A percentile compares a stretch with the other conserved stretches of the same genome.
Conservation (phyloP, 2,797 vertebrate species). For the Amniataba percoides region DNA sequence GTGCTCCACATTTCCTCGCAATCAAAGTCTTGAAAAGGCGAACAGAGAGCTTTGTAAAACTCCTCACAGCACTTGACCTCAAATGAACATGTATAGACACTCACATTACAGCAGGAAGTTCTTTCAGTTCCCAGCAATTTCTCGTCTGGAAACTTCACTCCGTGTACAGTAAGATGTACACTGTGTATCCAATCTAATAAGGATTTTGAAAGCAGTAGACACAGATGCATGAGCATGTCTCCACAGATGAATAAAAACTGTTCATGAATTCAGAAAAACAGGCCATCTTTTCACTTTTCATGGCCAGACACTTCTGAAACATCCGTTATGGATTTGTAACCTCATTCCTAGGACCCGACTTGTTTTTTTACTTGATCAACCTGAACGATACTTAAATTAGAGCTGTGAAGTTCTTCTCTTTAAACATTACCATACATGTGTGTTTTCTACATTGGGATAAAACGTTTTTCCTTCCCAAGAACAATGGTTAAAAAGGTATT, state of each 20-base stretch:
- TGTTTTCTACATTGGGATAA: background rate
- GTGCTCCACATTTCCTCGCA: conserved; percentile 64
- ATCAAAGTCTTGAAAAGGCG: conserved; percentile 68
- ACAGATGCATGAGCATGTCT: conserved; percentile 52
- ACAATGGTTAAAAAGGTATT: conserved; percentile 12
- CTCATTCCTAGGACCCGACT: background rate
- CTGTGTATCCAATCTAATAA: conserved; percentile 37
- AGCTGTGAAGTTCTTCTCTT: background rate
- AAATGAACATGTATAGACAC: conserved; percentile 68
- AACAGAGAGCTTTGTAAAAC: conserved; percentile 69
- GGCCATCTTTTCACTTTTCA: conserved; percentile 17
- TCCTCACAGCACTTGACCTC: conserved; percentile 59
- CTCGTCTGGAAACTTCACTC: conserved; percentile 47
- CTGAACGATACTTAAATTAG: background rate
- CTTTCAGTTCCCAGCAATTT: conserved; percentile 54
- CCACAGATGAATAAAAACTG: conserved; percentile 32
- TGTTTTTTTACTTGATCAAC: conserved; percentile 33
- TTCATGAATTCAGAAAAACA: conserved; percentile 39
- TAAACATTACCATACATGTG: background rate
- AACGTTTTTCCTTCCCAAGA: background rate
- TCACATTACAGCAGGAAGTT: conserved; percentile 55
- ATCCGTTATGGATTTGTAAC: conserved; percentile 11
- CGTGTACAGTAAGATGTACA: conserved; percentile 53
- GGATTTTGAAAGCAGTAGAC: conserved; percentile 53
- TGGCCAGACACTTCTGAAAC: conserved; percentile 16